Base-by-base conservation (phyloP, 2,888 invertebrate genomes). In the Ornithoptera priamus region DNA sequence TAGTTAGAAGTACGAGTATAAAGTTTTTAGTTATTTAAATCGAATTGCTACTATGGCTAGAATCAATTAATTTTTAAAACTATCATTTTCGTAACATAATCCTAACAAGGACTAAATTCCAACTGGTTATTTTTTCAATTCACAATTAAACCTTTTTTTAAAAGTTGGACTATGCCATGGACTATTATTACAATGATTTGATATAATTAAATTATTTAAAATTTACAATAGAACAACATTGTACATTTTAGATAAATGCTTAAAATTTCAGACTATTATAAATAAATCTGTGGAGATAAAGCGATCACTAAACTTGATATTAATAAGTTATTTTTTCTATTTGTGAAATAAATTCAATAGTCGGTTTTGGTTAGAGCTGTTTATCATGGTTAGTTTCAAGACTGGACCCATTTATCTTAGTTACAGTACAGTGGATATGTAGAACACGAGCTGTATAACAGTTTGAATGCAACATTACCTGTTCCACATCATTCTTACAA, bases 361-460 rank as follows among this genome's bases (percentile, higher is more conserved):
- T 53, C 30, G 18, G 42, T 8, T n/a, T 60, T 62, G 18, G 39
- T 30, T 53, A 36, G n/a, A 62, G 22, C 53, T 39, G 24, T 64
- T 64, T 64, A 50, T 64, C 64, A 60, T 30, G 60, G 53, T 22
- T 64, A 59, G 64, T 60, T 36, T 68, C 46, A 53, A 64, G 60
- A 39, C 59, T 68, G 50, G 20, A 30, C 17, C 39, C 64, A 53
- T 68, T 68, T 68, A 68, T 68, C 64, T 68, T 64, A 50, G 39
- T 2, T 58, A 17, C 53, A 64, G 64, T 59, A 53, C 59, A 58
- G 59, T 56, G 64, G 39, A 36, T 64, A 46, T 60, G 17, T 53
- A 20, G 30, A 53, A 68, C 53, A 36, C 62, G 62, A 22, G 30
- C 36, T 63, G 63, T 42, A 64, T 64, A 61, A 66, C 46, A 36